Conservation (phyloP, 2,888 invertebrate species). For the Melipona beecheii region DNA sequence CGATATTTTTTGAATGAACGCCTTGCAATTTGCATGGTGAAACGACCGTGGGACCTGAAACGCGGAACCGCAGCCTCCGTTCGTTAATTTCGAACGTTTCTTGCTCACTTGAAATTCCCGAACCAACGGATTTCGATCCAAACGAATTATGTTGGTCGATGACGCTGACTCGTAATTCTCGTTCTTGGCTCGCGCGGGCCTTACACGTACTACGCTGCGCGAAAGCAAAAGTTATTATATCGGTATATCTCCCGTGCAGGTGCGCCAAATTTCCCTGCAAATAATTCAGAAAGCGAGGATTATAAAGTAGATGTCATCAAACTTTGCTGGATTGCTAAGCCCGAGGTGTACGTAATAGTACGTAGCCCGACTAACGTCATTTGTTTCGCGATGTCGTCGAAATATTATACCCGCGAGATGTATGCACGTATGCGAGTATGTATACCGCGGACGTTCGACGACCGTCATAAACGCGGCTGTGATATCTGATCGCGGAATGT, state of each 20-base stretch:
- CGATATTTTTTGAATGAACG: conserved; percentile 31
- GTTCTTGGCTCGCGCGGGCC: conserved; percentile 9
- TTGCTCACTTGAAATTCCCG: neutral
- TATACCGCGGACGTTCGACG: neutral
- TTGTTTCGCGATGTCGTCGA: conserved; percentile 44
- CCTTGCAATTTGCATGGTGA: neutral
- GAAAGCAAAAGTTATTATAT: conserved; percentile 46
- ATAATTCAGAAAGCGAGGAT: conserved; percentile 45
- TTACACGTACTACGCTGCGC: conserved; percentile 27
- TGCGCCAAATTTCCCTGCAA: conserved; percentile 43
- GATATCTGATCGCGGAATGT: conserved; percentile 42
- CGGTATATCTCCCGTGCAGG: conserved; percentile 17
- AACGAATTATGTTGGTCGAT: conserved; percentile 20
- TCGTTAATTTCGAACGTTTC: neutral
- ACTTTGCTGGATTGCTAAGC: conserved; percentile 49
- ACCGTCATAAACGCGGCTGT: conserved; percentile 1
- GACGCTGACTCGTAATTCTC: conserved; percentile 26
- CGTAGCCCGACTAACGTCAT: conserved; percentile 31
- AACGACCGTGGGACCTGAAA: neutral
- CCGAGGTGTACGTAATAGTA: conserved; percentile 29
- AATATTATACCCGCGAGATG: conserved; percentile 28
- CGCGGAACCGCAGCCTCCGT: neutral
- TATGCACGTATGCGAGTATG: neutral
- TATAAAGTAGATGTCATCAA: conserved; percentile 56
- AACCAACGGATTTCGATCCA: neutral